These are phyloP conservation scores for Pogonus chalceus DNA, from an alignment of 1,140 invertebrate species.

Conservation along the genomic window DNA sequence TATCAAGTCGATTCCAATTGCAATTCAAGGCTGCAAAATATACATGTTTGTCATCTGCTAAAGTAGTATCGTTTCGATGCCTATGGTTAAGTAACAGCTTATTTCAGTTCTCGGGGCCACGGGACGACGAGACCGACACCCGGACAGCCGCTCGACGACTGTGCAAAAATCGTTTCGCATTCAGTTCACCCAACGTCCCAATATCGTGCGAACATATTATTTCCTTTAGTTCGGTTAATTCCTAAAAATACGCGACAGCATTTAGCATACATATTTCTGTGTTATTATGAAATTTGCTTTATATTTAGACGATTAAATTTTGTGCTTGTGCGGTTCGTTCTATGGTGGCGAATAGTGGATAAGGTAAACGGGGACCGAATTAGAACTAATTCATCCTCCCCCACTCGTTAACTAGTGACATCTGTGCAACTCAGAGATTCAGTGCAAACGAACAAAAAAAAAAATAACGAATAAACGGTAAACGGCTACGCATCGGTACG, in stretches of 20 bases:
- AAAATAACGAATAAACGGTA: too few relatives aligned
- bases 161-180: too few relatives aligned
- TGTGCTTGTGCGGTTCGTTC: neutral
- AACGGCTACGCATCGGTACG: too few relatives aligned
- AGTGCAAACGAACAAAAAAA: too few relatives aligned
- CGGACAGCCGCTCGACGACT: neutral
- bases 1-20: too few relatives aligned
- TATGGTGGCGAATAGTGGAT: neutral
- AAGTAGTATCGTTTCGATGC: too few relatives aligned
- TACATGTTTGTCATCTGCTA: too few relatives aligned
- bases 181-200: neutral
- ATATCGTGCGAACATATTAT: neutral
- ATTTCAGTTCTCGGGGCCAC: neutral
- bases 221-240: neutral
- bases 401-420: too few relatives aligned
- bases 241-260: neutral
- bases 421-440: too few relatives aligned
- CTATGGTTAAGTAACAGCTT: constrained; percentile 4
- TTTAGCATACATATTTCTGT: neutral
- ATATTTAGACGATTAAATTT: neutral
- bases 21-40: too few relatives aligned
- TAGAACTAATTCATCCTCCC: neutral
- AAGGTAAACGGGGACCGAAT: neutral
- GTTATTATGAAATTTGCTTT: neutral
- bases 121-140: neutral